These are phyloP conservation scores for Danio kyathit DNA, from an alignment of 2,797 vertebrate species.

Conservation along the genomic window DNA sequence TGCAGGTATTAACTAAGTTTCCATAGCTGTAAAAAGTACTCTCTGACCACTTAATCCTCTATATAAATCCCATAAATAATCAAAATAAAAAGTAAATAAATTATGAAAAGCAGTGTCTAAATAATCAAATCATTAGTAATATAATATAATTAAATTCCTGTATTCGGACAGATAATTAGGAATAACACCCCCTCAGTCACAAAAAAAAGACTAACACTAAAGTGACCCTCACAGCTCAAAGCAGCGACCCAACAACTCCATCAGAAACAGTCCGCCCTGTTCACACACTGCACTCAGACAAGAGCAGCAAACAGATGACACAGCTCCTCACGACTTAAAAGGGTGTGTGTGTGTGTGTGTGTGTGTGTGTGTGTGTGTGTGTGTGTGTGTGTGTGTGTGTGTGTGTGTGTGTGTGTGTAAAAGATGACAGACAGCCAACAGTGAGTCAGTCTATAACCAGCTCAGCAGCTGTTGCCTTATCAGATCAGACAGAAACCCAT, in stretches of 20 bases:
- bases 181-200: not conserved
- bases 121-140: not conserved
- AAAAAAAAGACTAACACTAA: not conserved
- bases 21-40: too few species aligned
- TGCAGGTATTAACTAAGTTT: too few species aligned
- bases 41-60: too few species aligned
- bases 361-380: not conserved
- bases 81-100: too few species aligned
- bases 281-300: not conserved
- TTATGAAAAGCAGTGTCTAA: too few species aligned
- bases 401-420: not conserved
- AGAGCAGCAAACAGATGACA: slow-evolving; percentile 35
- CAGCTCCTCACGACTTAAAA: slow-evolving; percentile 43
- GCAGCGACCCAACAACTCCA: not conserved
- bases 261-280: not conserved
- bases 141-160: not conserved
- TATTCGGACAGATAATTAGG: not conserved
- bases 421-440: slow-evolving; percentile 45
- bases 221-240: not conserved
- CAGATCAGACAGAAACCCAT: slow-evolving; percentile 20
- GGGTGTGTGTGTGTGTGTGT: slow-evolving; percentile 20
- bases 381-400: slow-evolving; percentile 4
- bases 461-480: slow-evolving; percentile 51
- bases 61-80: too few species aligned
- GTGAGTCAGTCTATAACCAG: slow-evolving; percentile 56